Percentiles rank a stretch among this genome's conserved stretches.
phyloP scores from a whole-genome alignment of 92 coral and sea anemone species.

The Diadumene lineata region DNA sequence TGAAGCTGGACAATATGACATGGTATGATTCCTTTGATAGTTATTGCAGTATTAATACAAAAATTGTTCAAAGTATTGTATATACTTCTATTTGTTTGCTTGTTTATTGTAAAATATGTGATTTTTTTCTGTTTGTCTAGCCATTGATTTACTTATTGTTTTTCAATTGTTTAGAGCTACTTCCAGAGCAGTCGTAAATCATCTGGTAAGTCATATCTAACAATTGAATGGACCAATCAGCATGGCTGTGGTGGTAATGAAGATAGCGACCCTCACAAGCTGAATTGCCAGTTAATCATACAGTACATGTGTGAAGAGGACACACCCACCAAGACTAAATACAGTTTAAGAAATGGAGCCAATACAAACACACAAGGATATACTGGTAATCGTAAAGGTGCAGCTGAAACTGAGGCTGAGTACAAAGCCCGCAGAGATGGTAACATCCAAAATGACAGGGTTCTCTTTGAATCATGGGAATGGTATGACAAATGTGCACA shows the following conservation, averaged over 20 bases:
- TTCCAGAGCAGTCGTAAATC: slow-evolving; percentile 68
- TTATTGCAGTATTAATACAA: too few relatives aligned
- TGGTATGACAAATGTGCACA: slow-evolving; percentile 92
- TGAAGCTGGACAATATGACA: slow-evolving; percentile 77
- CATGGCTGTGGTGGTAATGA: slow-evolving; percentile 99
- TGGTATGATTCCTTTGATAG: slow-evolving; percentile 77
- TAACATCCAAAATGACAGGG: slow-evolving; percentile 51
- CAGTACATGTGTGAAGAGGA: slow-evolving; percentile 92
- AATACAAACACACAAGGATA: slow-evolving; percentile 76
- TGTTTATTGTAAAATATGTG: too few relatives aligned
- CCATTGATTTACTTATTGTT: background rate
- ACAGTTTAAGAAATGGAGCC: slow-evolving; percentile 76
- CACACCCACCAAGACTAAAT: slow-evolving; percentile 20
- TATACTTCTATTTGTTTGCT: too few relatives aligned
- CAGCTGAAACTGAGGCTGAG: slow-evolving; percentile 37
- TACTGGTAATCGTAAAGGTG: slow-evolving; percentile 32
- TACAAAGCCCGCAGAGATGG: slow-evolving; percentile 56
- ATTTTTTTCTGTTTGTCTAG: too few relatives aligned
- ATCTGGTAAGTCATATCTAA: slow-evolving; percentile 76
- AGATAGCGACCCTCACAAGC: slow-evolving; percentile 81
- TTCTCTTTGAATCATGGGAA: slow-evolving; percentile 88
- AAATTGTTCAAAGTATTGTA: too few relatives aligned
- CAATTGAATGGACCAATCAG: slow-evolving; percentile 98
- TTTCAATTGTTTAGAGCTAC: slow-evolving; percentile 40
- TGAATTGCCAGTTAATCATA: slow-evolving; percentile 83